These are phyloP conservation scores for Phylloscopus collybita DNA, from an alignment of 2,797 vertebrate species.

Conservation along the genomic window DNA sequence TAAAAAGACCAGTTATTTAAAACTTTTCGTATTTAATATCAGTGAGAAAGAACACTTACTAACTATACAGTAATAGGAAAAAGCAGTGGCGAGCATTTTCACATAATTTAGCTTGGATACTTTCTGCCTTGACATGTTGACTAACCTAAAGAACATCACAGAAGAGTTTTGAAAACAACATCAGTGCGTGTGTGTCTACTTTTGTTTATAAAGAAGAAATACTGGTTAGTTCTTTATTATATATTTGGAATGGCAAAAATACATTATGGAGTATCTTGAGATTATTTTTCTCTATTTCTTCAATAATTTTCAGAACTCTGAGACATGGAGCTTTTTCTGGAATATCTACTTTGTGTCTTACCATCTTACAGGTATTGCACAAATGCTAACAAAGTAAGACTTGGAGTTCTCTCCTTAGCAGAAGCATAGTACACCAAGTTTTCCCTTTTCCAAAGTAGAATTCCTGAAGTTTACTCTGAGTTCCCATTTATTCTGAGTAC, in stretches of 20 bases:
- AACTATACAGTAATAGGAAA: not conserved
- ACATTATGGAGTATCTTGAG: not conserved
- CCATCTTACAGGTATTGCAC: not conserved
- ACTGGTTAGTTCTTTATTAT: not conserved
- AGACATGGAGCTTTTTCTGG: not conserved
- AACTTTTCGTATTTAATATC: not conserved
- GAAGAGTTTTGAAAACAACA: not conserved
- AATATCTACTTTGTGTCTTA: not conserved
- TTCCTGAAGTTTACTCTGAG: not conserved
- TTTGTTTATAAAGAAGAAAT: not conserved
- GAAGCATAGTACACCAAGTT: not conserved
- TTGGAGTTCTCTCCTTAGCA: not conserved
- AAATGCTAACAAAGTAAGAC: not conserved
- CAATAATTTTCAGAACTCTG: not conserved
- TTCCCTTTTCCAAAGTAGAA: not conserved
- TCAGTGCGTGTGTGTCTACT: not conserved
- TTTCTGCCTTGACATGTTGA: not conserved
- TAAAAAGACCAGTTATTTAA: not conserved
- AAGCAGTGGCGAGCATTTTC: not conserved
- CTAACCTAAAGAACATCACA: not conserved
- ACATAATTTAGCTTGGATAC: not conserved
- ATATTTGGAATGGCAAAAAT: not conserved
- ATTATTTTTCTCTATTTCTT: not conserved
- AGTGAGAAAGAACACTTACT: not conserved
- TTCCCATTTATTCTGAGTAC: not conserved